Evolutionary conservation across 2,113 vertebrate genomes (phyloP).

Genomic region (Atherinomorus stipes): DNA sequence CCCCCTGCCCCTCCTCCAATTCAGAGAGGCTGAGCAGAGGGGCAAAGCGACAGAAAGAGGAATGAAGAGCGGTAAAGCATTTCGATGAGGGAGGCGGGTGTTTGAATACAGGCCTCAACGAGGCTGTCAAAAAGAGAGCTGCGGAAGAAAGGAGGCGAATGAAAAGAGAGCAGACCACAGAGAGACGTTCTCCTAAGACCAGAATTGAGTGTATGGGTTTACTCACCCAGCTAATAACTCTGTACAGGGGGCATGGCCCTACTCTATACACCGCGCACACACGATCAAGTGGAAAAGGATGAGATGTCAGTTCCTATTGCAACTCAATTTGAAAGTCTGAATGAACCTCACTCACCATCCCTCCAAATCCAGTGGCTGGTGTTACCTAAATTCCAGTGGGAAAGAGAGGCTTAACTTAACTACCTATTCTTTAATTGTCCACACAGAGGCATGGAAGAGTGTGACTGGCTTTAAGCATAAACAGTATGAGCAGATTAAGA

Average conservation of each 20-base stretch:
- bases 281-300: slow-evolving; percentile 71
- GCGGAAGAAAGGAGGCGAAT: slow-evolving; percentile 63
- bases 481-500: slow-evolving; percentile 61
- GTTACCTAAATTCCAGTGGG: slow-evolving; percentile 62
- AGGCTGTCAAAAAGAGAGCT: slow-evolving; percentile 62
- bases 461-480: slow-evolving; percentile 59
- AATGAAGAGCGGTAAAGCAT: slow-evolving; percentile 56
- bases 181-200: slow-evolving; percentile 61
- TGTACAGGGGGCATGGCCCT: slow-evolving; percentile 76
- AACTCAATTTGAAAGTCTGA: slow-evolving; percentile 60
- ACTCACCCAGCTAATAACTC: slow-evolving; percentile 81
- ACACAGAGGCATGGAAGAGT: slow-evolving; percentile 48
- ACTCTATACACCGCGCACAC: slow-evolving; percentile 69
- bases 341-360: slow-evolving; percentile 63
- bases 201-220: slow-evolving; percentile 78
- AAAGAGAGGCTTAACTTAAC: slow-evolving; percentile 66
- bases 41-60: slow-evolving; percentile 69
- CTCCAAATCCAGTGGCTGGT: slow-evolving; percentile 49
- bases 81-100: slow-evolving; percentile 52
- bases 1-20: slow-evolving; percentile 63
- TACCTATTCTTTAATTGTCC: slow-evolving; percentile 66
- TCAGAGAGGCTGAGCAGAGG: slow-evolving; percentile 62
- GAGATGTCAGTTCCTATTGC: slow-evolving; percentile 73
- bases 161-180: slow-evolving; percentile 62
- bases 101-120: slow-evolving; percentile 73